Conservation (phyloP, 92 coral and sea anemone species). For the Diadumene lineata region DNA sequence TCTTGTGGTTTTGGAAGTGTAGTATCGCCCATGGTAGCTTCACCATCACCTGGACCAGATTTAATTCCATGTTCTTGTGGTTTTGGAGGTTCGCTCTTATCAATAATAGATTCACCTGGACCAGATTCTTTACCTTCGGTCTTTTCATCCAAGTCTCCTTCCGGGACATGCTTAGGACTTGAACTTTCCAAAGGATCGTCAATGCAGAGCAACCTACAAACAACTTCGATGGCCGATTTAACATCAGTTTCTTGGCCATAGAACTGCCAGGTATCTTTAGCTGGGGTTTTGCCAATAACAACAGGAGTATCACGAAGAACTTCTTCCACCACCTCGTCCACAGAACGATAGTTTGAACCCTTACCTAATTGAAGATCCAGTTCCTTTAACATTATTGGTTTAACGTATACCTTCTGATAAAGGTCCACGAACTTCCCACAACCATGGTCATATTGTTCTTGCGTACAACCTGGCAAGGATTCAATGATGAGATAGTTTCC, state of each 20-base stretch:
- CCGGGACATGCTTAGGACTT: not conserved
- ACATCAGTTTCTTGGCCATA: slow-evolving; percentile 21
- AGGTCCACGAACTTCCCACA: slow-evolving; percentile 14
- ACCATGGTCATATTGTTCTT: not conserved
- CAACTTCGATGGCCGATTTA: slow-evolving; percentile 2
- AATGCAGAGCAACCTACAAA: not conserved
- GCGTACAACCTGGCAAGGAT: slow-evolving; percentile 2
- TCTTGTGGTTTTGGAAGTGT: no score
- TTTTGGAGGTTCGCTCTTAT: not conserved
- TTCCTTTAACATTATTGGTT: slow-evolving; percentile 12
- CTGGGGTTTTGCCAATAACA: not conserved
- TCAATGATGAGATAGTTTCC: not conserved
- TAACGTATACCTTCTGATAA: slow-evolving; percentile 1
- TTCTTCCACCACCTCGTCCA: not conserved
- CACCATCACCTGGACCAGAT: no score
- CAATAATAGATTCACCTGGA: not conserved
- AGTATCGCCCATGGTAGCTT: no score
- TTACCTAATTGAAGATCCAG: slow-evolving; percentile 8
- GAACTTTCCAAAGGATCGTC: slow-evolving; percentile 15
- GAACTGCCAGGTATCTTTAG: slow-evolving; percentile 10
- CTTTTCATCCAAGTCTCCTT: not conserved
- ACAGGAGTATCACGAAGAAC: slow-evolving; percentile 9
- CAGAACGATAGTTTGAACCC: not conserved
- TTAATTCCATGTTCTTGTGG: no score
- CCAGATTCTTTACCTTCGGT: not conserved